Base-by-base conservation (phyloP, 2,113 vertebrate genomes). In the Scophthalmus maximus region DNA sequence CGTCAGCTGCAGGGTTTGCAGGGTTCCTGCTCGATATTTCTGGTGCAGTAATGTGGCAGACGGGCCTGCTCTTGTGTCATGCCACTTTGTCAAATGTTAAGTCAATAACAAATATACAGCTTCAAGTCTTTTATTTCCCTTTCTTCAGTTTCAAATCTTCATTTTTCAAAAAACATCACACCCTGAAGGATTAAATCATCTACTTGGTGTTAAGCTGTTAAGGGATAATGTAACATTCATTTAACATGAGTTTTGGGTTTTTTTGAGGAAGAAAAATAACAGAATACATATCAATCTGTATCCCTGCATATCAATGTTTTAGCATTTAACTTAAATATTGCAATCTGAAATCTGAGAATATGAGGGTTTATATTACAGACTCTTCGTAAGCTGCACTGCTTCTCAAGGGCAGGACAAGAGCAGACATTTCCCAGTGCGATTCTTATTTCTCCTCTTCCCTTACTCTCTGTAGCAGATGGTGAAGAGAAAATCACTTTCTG, bases 401-500 rank as follows among this genome's bases (percentile, higher is more conserved):
- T 20, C 78, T 90, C 85, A 88, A 90, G 86, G 86, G 82, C 68
- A 63, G 88, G 84, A 88, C 88, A 82, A 83, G 82, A 82, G 72
- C 78, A 68, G 53, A 76, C 52, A 23, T 82, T 73, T 88, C 79
- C 78, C 74, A 67, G 57, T 66, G 58, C 42, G n/a, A 61, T 74
- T 52, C 40, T 36, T 60, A 64, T 68, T 55, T 27, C 18, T 2
- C 47, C 25, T 20, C 15, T 30, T 15, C 46, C 22, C 59, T 55
- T 52, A 49, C 50, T 52, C 72, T 76, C 61, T 71, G 79, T 68
- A 86, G 86, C 90, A 92, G 90, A 91, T 92, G 91, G 82, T 76
- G 62, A 81, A 84, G 68, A 82, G 73, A 84, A 89, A 92, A 92
- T 88, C 88, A 68, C 82, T 89, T 86, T 87, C 73, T 83, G 79